Evolutionary conservation across 2,888 invertebrate species (phyloP).

Genomic region (Formica aserva): DNA sequence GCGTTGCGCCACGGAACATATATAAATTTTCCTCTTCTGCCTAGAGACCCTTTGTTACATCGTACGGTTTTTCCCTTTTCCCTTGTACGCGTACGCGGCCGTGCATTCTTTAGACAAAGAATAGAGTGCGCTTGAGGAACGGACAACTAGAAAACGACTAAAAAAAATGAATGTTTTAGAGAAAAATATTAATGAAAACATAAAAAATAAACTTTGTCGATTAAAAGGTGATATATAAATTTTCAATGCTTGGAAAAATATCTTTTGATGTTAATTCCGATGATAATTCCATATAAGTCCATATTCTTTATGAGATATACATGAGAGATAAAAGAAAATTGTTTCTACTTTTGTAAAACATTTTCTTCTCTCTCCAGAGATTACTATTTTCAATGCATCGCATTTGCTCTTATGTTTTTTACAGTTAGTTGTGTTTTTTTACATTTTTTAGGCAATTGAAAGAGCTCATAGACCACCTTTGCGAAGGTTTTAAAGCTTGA

Average conservation of each 20-base stretch:
- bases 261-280: neutral
- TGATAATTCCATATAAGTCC: neutral
- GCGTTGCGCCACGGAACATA: slow-evolving; percentile 74
- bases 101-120: slow-evolving; percentile 67
- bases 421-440: slow-evolving; percentile 15
- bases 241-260: neutral
- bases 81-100: slow-evolving; percentile 46
- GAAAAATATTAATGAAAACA: neutral
- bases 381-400: slow-evolving; percentile 23
- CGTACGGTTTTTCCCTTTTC: slow-evolving; percentile 59
- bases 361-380: slow-evolving; percentile 37
- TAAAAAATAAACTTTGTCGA: neutral
- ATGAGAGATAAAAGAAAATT: neutral
- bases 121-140: slow-evolving; percentile 47
- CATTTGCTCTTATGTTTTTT: neutral
- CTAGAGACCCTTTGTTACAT: slow-evolving; percentile 69
- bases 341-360: neutral
- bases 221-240: neutral
- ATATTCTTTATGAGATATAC: neutral
- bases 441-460: slow-evolving; percentile 53
- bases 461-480: slow-evolving; percentile 70
- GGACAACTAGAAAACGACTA: neutral
- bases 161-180: neutral
- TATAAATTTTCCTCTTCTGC: slow-evolving; percentile 79
- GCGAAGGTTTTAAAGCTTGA: slow-evolving; percentile 72